phyloP scores from a whole-genome alignment of 1,140 invertebrate species.

The Gonioctena quinquepunctata region DNA sequence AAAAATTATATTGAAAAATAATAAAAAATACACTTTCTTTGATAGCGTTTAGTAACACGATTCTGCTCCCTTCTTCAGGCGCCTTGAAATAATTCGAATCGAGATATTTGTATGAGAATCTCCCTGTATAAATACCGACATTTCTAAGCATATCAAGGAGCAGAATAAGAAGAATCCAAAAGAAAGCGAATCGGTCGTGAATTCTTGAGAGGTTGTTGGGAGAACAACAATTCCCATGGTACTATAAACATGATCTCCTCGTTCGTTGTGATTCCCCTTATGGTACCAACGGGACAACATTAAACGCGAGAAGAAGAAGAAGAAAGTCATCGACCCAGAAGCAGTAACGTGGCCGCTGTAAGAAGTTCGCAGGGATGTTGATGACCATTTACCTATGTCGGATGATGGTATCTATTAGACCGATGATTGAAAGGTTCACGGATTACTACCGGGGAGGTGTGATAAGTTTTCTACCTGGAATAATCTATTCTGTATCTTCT shows the following conservation, averaged over 20 bases:
- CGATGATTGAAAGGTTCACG: too few species aligned
- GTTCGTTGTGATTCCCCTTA: not conserved
- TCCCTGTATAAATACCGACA: not conserved
- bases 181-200: not conserved
- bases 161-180: not conserved
- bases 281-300: not conserved
- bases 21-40: too few species aligned
- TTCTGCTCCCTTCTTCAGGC: too few species aligned
- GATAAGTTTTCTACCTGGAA: too few species aligned
- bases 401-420: not conserved
- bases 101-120: too few species aligned
- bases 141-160: not conserved
- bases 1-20: too few species aligned
- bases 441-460: too few species aligned
- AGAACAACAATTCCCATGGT: not conserved
- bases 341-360: not conserved
- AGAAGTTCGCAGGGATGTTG: not conserved
- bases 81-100: too few species aligned
- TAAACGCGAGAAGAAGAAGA: not conserved
- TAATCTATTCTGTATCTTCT: too few species aligned
- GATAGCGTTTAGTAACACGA: too few species aligned
- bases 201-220: not conserved
- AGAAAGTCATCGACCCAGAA: not conserved
- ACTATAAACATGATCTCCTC: not conserved
- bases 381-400: not conserved